Evolutionary conservation across 1,140 invertebrate species (phyloP).

Genomic region (Drosophila malerkotliana): DNA sequence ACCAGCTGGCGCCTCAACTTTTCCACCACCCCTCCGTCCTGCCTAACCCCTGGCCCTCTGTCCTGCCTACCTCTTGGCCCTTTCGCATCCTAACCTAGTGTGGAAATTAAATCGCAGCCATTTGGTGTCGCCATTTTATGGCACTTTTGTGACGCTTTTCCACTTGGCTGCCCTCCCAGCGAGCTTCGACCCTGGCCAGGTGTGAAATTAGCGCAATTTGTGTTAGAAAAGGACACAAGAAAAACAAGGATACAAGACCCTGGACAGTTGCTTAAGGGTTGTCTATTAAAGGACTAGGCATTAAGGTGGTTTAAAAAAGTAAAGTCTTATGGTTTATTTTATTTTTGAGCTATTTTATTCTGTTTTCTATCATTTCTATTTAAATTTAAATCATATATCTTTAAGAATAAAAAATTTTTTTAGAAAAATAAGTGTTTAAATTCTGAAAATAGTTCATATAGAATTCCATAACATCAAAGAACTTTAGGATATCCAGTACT

Average conservation of each 20-base stretch:
- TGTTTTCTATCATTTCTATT: too few species aligned
- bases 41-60: not conserved
- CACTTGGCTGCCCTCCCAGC: conserved; percentile 32
- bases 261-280: not conserved
- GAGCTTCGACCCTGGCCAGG: conserved; percentile 46
- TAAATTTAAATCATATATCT: too few species aligned
- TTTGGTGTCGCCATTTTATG: conserved; percentile 69
- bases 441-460: too few species aligned
- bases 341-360: too few species aligned
- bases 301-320: not conserved
- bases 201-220: conserved; percentile 74
- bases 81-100: not conserved
- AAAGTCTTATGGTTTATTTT: not conserved
- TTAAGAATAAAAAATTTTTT: too few species aligned
- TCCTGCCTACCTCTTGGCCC: too few species aligned
- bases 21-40: not conserved
- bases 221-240: conserved; percentile 6
- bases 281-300: not conserved
- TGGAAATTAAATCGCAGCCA: conserved; percentile 66
- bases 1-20: conserved; percentile 39
- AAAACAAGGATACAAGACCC: conserved; percentile 1
- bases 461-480: not conserved
- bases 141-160: conserved; percentile 62
- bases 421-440: too few species aligned
- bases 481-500: too few species aligned